Base-by-base conservation (phyloP, 2,888 invertebrate genomes). In the Callinectes sapidus region DNA sequence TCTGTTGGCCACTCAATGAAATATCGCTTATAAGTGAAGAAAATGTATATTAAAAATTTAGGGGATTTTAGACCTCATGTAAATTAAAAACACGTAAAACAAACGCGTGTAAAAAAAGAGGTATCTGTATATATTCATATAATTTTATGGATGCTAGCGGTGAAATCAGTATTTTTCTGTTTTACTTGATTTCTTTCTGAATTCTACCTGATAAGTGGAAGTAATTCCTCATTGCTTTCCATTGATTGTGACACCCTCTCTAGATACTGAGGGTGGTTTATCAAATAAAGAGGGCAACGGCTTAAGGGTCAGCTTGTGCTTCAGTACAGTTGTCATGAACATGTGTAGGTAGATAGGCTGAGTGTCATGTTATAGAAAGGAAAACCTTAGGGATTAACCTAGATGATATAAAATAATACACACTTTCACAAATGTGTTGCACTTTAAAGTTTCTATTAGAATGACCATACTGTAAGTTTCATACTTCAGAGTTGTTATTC, bases 371-470 rank as follows among this genome's bases (percentile, higher is more conserved):
- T 71, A 10, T 35, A 81, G 35, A 81, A 35, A 81, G 32, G 16
- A 81, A 81, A 81, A 81, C 14, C 32, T 13, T 35, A 81, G 32
- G 81, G 32, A 81, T 16, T 81, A 35, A 81, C 18, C 32, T 81
- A 13, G 14, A 35, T 32, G 16, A 81, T 35, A 81, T 81, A n/a
- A 81, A 81, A 81, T 81, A 81, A 35, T 18, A 35, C 28, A 71
- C 81, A 32, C 81, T 81, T 16, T 81, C 81, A 81, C 13, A 35
- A 81, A 81, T 35, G 32, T 35, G 18, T 81, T 32, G 55, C 87
- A 87, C 87, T 87, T 14, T 87, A 32, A 87, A 55, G n/a, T 87
- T 48, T 55, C 48, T 87, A 48, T n/a, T 87, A 48, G 87, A 87
- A 48, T 87, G 48, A 87, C 48, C 35, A 28, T 48, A 48, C 5